Evolutionary conservation across 2,888 invertebrate genomes (phyloP), one percentile per base, ranked within the genome.

Genomic region (Cosmia pyralina): DNA sequence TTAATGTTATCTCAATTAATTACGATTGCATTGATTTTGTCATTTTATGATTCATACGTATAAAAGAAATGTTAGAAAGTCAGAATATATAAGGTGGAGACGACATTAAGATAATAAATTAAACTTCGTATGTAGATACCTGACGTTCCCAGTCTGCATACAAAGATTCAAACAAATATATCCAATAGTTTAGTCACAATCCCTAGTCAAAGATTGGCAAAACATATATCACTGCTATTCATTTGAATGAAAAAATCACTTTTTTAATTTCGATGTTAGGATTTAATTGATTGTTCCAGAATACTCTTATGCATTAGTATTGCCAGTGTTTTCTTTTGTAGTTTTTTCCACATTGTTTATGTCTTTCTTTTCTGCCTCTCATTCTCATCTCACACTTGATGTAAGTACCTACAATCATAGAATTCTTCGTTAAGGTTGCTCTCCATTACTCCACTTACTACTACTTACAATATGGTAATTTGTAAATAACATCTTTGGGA

Each of bases 401-500:
- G n/a, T n/a, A n/a, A n/a, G n/a, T n/a, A n/a, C 5, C 5, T 55
- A 48, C 28, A 63, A 13, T 22, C 5, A 44, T 44, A n/a, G n/a
- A 5, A 7, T 57, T 44, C 10, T 60, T 64, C 53, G 17, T 55
- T 62, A 41, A 44, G 50, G 48, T 73, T 69, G 19, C 38, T 17
- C n/a, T 52, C 53, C 46, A 73, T 15, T n/a, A 46, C 65, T 69
- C n/a, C 65, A 66, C 82, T 83, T 87, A 86, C 15, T 59, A 22
- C 78, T 86, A 81, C 86, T 86, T 85, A 86, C 71, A 69, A 74
- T 82, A 86, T 88, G 87, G 87, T 87, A 87, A 88, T 87, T 83
- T 87, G 79, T 85, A 82, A 79, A 85, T 79, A 82, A 86, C 73
- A 86, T 87, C 88, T 87, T 87, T 87, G 87, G 88, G 84, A 82